Conservation (phyloP, 2,888 invertebrate species). For the Hipparchia semele region DNA sequence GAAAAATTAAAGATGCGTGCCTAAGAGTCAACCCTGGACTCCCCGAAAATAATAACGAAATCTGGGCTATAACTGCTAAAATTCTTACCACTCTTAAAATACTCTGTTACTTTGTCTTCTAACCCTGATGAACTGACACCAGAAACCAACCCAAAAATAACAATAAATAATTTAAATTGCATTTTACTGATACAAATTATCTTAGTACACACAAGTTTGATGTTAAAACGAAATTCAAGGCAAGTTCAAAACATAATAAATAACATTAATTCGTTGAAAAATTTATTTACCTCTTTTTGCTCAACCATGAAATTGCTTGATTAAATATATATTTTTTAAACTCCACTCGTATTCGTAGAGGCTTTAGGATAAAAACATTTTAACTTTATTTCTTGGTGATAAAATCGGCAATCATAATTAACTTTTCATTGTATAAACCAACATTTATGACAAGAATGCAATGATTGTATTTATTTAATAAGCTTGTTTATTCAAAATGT, state of each 20-base stretch:
- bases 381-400: neutral
- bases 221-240: neutral
- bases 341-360: neutral
- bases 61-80: too few species aligned
- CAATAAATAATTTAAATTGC: neutral
- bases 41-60: too few species aligned
- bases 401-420: constrained; percentile 7
- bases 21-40: neutral
- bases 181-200: neutral
- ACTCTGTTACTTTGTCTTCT: constrained; percentile 33
- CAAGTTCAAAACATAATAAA: neutral
- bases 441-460: neutral
- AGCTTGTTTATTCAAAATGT: constrained; percentile 3
- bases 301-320: constrained; percentile 5
- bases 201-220: neutral
- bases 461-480: neutral
- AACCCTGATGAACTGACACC: constrained; percentile 22
- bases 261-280: neutral
- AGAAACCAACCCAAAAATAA: neutral
- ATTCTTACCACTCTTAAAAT: constrained; percentile 51
- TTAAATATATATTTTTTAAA: neutral
- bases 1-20: neutral
- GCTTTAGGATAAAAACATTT: neutral
- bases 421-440: neutral
- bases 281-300: neutral